These are phyloP conservation scores for Ditula angustiorana DNA, from an alignment of 2,888 invertebrate genomes.

Conservation along the genomic window DNA sequence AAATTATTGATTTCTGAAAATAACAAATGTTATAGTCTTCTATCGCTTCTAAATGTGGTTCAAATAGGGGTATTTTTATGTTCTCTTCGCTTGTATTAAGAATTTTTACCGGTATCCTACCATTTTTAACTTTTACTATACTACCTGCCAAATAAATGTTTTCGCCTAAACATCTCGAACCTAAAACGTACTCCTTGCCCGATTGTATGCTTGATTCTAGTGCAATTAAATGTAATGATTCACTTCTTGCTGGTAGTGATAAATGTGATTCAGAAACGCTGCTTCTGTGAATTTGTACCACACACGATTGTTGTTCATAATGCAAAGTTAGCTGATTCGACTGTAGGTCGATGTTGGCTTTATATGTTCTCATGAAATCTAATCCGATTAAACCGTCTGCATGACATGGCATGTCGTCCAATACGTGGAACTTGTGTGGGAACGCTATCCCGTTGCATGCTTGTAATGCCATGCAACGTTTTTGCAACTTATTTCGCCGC, in stretches of 20 bases:
- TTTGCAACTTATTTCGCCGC: not conserved
- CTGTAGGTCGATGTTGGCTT: not conserved
- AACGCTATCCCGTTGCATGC: not conserved
- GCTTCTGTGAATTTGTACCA: constrained; percentile 6
- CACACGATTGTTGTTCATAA: not conserved
- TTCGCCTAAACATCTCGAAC: not conserved
- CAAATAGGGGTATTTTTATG: not conserved
- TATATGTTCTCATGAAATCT: constrained; percentile 5
- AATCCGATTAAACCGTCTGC: constrained; percentile 2
- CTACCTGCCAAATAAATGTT: constrained; percentile 8
- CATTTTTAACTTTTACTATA: not conserved
- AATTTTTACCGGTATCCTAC: constrained; percentile 2
- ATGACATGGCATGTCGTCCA: constrained; percentile 3
- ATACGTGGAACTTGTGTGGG: not conserved
- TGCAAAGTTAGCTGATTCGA: not conserved
- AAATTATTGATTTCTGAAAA: not conserved
- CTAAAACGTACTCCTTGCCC: not conserved
- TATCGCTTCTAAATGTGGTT: not conserved
- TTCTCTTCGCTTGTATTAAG: not conserved
- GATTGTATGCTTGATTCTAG: not conserved
- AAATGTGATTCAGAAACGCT: not conserved
- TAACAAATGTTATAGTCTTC: not conserved
- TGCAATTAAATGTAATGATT: constrained; percentile 9
- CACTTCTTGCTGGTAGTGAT: constrained; percentile 2
- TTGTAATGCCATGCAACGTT: not conserved